phyloP scores from a whole-genome alignment of 1,140 invertebrate species.

The Drosophila leontia region DNA sequence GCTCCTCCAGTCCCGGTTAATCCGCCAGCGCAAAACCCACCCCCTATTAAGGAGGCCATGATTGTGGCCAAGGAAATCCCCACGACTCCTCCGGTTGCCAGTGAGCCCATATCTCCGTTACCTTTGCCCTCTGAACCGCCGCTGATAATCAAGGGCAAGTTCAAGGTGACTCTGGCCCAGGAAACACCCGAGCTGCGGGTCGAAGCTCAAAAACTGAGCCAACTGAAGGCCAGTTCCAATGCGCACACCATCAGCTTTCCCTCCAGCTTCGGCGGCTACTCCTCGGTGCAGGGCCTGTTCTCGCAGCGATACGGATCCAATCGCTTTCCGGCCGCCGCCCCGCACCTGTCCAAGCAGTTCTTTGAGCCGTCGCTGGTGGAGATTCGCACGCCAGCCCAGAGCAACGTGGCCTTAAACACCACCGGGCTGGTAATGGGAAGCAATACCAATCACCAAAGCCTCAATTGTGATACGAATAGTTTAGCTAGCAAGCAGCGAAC shows the following conservation, averaged over 20 bases:
- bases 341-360: slow-evolving; percentile 91
- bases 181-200: slow-evolving; percentile 86
- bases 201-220: slow-evolving; percentile 82
- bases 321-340: slow-evolving; percentile 74
- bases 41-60: not conserved
- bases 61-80: not conserved
- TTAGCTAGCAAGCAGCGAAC: slow-evolving; percentile 63
- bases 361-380: slow-evolving; percentile 93
- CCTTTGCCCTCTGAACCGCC: slow-evolving; percentile 55
- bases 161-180: slow-evolving; percentile 81
- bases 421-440: slow-evolving; percentile 17
- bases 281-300: slow-evolving; percentile 86
- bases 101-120: slow-evolving; percentile 18
- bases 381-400: slow-evolving; percentile 90
- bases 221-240: slow-evolving; percentile 85
- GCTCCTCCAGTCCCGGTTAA: slow-evolving; percentile 1
- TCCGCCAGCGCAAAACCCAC: not conserved
- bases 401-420: slow-evolving; percentile 87
- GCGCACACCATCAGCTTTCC: slow-evolving; percentile 88
- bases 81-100: not conserved
- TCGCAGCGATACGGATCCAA: slow-evolving; percentile 81
- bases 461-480: slow-evolving; percentile 72
- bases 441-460: slow-evolving; percentile 64
- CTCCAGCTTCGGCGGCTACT: slow-evolving; percentile 86
- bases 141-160: slow-evolving; percentile 75